Evolutionary conservation across 2,797 vertebrate genomes (phyloP).

Genomic region (Pteronotus mesoamericanus): DNA sequence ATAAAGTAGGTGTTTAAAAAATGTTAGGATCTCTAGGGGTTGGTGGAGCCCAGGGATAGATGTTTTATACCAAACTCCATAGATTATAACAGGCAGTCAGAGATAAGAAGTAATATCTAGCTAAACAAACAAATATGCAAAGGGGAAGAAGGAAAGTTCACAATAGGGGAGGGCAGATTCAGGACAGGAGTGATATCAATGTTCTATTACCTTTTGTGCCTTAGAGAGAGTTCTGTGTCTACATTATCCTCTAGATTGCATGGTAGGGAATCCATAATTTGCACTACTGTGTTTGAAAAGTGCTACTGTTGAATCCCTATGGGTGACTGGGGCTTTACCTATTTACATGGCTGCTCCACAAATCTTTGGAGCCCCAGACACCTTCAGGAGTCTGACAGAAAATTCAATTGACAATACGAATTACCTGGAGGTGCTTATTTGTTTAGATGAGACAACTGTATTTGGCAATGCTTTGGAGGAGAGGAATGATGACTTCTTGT

Average conservation of each 20-base stretch:
- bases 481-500: not conserved
- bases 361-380: not conserved
- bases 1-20: not conserved
- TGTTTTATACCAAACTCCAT: not conserved
- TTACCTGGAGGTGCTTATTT: not conserved
- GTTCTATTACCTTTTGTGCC: not conserved
- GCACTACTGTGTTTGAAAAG: not conserved
- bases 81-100: not conserved
- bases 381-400: not conserved
- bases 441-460: constrained; percentile 26
- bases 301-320: not conserved
- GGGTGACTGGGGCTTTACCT: not conserved
- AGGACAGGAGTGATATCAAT: not conserved
- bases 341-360: not conserved
- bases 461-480: not conserved
- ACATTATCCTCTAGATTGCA: not conserved
- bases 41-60: not conserved
- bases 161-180: not conserved
- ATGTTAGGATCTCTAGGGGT: not conserved
- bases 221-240: not conserved
- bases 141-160: not conserved
- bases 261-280: not conserved
- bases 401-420: not conserved
- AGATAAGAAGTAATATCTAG: constrained; percentile 10
- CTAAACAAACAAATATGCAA: not conserved